phyloP scores from a whole-genome alignment of 2,888 invertebrate species.

The Drosophila neotestacea region DNA sequence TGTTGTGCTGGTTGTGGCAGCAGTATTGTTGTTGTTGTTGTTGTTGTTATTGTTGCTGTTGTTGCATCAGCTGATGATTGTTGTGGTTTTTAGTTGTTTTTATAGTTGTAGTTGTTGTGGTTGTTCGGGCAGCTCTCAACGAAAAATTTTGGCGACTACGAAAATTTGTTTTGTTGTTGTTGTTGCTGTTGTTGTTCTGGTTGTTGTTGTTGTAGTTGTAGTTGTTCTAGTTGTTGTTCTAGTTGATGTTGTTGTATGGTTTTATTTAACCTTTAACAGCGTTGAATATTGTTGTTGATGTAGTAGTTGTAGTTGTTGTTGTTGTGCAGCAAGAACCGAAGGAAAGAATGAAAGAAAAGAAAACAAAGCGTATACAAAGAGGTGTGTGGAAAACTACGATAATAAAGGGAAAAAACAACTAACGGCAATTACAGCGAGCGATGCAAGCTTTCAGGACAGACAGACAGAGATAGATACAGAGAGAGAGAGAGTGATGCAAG shows the following conservation, averaged over 20 bases:
- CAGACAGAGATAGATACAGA: slow-evolving; percentile 10
- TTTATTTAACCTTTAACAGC: slow-evolving; percentile 36
- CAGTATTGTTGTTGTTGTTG: slow-evolving; percentile 34
- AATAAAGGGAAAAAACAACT: slow-evolving; percentile 14
- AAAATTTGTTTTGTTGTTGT: slow-evolving; percentile 50
- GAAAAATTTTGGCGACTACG: slow-evolving; percentile 75
- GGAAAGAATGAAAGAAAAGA: slow-evolving; percentile 66
- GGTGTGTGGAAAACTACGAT: slow-evolving; percentile 41
- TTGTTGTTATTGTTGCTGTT: slow-evolving; percentile 30
- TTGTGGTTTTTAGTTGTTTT: slow-evolving; percentile 28
- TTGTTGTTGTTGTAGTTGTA: slow-evolving; percentile 46
- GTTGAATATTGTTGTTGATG: slow-evolving; percentile 24
- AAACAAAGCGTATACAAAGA: slow-evolving; percentile 56
- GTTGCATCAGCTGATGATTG: slow-evolving; percentile 14
- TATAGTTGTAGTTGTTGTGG: slow-evolving; percentile 38
- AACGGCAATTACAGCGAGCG: slow-evolving; percentile 36
- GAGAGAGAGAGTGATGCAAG: slow-evolving; percentile 16
- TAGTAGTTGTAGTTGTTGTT: slow-evolving; percentile 14
- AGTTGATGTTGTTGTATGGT: slow-evolving; percentile 26
- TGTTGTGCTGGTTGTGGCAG: slow-evolving; percentile 24
- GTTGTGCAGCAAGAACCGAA: slow-evolving; percentile 58
- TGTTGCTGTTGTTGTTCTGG: slow-evolving; percentile 25
- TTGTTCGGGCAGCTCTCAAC: slow-evolving; percentile 73
- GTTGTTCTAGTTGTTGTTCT: slow-evolving; percentile 36
- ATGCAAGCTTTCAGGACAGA: slow-evolving; percentile 10